These are phyloP conservation scores for Peromyscus maniculatus DNA, from an alignment of 2,113 vertebrate species.

Conservation along the genomic window DNA sequence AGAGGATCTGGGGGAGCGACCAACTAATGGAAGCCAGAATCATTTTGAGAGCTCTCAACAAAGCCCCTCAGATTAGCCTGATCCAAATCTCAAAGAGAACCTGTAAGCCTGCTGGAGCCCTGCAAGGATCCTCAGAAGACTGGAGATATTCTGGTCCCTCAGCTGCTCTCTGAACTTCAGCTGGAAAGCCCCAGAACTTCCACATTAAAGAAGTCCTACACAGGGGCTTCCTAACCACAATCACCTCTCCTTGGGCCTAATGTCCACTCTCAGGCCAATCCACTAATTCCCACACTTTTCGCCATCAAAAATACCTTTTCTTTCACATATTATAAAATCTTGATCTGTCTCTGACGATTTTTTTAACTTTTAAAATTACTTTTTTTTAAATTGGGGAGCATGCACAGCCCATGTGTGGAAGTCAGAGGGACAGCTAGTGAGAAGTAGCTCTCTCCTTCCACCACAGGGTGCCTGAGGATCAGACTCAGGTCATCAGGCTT, in stretches of 20 bases:
- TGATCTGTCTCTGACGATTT: background rate
- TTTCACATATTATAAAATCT: background rate
- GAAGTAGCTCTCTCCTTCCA: background rate
- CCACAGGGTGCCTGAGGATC: no score
- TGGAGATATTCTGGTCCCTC: background rate
- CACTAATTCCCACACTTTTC: background rate
- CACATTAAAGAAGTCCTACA: background rate
- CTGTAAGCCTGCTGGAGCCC: background rate
- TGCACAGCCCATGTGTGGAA: background rate
- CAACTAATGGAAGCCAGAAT: background rate
- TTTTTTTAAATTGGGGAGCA: background rate
- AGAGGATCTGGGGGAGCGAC: background rate
- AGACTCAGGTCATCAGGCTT: background rate
- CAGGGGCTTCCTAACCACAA: background rate
- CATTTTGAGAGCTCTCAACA: background rate
- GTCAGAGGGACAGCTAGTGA: background rate
- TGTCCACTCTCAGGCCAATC: background rate
- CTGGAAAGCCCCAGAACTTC: background rate
- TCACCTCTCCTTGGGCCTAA: background rate
- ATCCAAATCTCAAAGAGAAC: background rate
- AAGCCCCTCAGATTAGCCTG: background rate
- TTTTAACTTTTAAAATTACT: background rate
- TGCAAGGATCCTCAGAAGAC: background rate
- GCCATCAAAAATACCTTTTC: background rate
- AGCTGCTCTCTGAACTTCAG: background rate